These are phyloP conservation scores for Ceratoteleas bidentatus DNA, from an alignment of 1,140 invertebrate species.

Conservation along the genomic window DNA sequence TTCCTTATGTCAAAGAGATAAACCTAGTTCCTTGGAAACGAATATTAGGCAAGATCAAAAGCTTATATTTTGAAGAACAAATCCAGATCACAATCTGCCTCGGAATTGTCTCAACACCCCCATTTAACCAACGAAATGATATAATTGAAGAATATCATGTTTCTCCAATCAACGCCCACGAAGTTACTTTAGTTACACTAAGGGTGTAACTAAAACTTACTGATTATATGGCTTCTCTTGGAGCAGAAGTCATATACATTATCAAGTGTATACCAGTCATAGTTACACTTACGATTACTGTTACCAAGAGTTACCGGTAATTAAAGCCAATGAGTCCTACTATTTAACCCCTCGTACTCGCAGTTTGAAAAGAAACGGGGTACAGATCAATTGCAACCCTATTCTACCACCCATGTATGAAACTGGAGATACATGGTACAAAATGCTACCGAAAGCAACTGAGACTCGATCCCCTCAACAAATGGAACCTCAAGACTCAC, in stretches of 20 bases:
- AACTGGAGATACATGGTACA: neutral
- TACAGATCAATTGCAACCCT: conserved; percentile 3
- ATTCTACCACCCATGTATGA: conserved; percentile 1
- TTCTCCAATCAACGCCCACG: too few relatives aligned
- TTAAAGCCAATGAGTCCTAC: neutral
- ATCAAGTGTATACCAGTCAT: conserved; percentile 40
- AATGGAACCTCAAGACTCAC: neutral
- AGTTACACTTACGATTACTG: neutral
- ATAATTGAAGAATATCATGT: too few relatives aligned
- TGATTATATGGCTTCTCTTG: neutral
- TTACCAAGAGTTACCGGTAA: conserved; percentile 4
- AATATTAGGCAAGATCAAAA: too few relatives aligned
- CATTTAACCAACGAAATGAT: too few relatives aligned
- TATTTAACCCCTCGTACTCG: conserved; percentile 5
- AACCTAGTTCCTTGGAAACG: too few relatives aligned
- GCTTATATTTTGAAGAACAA: too few relatives aligned
- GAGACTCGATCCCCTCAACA: neutral
- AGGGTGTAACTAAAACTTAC: too few relatives aligned
- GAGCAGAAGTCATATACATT: conserved; percentile 45
- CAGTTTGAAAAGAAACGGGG: neutral
- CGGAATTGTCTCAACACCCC: too few relatives aligned
- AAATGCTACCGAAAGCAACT: neutral
- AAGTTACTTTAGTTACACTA: too few relatives aligned
- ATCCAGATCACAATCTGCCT: too few relatives aligned
- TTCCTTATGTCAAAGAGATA: too few relatives aligned